These are phyloP conservation scores for Keiferia lycopersicella DNA, from an alignment of 2,888 invertebrate genomes.

Conservation along the genomic window DNA sequence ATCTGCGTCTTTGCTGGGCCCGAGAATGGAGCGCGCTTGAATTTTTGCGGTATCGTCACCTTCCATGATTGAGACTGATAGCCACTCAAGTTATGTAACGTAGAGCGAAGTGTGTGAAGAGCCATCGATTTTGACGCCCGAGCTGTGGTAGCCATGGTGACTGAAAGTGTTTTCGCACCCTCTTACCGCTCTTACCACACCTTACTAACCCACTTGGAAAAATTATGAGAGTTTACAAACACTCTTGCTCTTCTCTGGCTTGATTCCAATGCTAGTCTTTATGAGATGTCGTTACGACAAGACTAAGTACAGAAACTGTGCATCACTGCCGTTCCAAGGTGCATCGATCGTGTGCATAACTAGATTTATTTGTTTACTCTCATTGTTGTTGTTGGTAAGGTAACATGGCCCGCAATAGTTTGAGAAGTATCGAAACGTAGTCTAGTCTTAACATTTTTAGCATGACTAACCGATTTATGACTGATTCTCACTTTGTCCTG, in stretches of 20 bases:
- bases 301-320: neutral
- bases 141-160: constrained; percentile 71
- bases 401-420: neutral
- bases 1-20: constrained; percentile 86
- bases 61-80: constrained; percentile 44
- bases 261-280: neutral
- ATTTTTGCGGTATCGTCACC: constrained; percentile 67
- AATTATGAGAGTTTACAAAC: neutral
- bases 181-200: constrained; percentile 41
- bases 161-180: constrained; percentile 71
- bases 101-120: constrained; percentile 54
- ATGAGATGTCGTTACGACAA: neutral
- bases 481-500: too few relatives aligned
- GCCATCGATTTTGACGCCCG: constrained; percentile 72
- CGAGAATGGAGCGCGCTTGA: constrained; percentile 82
- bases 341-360: constrained; percentile 2
- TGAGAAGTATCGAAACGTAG: neutral
- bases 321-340: neutral
- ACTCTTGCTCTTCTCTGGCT: neutral
- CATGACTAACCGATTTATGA: too few relatives aligned
- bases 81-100: constrained; percentile 54
- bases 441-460: neutral
- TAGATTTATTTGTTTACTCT: neutral
- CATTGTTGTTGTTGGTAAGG: neutral
- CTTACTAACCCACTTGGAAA: neutral